phyloP scores from a whole-genome alignment of 2,888 invertebrate species.

The Stomorhina lunata region DNA sequence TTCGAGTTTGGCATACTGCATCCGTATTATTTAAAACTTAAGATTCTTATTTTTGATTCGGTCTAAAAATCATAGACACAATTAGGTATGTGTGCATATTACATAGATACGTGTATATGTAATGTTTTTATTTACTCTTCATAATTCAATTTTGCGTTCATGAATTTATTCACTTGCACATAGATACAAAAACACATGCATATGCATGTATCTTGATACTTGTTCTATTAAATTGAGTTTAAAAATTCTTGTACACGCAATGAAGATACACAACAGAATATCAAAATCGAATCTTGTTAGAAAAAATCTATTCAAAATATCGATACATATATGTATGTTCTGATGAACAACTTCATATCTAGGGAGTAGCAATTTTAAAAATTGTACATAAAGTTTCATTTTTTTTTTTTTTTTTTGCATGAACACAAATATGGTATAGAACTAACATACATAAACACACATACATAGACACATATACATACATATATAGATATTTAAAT shows the following conservation, averaged over 20 bases:
- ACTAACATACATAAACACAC: too few species aligned
- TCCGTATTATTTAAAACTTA: not conserved
- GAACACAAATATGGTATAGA: too few species aligned
- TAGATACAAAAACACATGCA: not conserved
- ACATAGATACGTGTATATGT: not conserved
- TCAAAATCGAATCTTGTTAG: not conserved
- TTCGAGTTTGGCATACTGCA: not conserved
- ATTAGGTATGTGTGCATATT: not conserved
- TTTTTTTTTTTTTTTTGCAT: too few species aligned
- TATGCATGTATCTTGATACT: constrained; percentile 1
- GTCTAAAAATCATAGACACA: too few species aligned
- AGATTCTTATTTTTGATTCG: not conserved
- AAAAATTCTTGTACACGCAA: constrained; percentile 24
- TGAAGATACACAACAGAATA: constrained; percentile 20
- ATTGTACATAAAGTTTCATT: too few species aligned
- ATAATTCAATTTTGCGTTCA: constrained; percentile 39
- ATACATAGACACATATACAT: too few species aligned
- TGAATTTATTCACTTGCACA: constrained; percentile 26
- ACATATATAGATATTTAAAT: too few species aligned
- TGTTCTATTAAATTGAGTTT: constrained; percentile 51
- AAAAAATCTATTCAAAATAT: not conserved
- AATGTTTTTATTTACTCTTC: constrained; percentile 20
- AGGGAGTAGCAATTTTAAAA: too few species aligned
- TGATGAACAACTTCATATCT: too few species aligned
- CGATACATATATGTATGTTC: too few species aligned